A percentile compares a stretch with the other conserved stretches of the same genome.
These are phyloP conservation scores for Dasyornis broadbenti DNA, from an alignment of 2,113 vertebrate species.

Conservation along the genomic window DNA sequence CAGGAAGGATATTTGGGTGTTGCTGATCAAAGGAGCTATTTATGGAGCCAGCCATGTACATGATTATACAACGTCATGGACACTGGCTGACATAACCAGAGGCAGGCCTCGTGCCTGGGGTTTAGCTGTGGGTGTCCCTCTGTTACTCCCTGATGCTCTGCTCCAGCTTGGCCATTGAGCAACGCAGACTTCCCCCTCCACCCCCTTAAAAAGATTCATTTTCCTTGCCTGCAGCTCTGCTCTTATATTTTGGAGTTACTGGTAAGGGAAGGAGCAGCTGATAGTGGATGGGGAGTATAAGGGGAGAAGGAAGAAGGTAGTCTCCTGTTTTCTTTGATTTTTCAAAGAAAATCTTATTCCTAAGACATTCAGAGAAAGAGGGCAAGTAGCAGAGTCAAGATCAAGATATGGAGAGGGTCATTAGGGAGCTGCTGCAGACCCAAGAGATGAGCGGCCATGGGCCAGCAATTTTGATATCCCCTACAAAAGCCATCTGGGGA, in stretches of 20 bases:
- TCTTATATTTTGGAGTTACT: not conserved
- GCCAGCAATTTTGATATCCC: not conserved
- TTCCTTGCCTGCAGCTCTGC: not conserved
- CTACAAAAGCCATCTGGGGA: rapidly evolving
- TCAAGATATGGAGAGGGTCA: not conserved
- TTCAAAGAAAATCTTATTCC: not conserved
- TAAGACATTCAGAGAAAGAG: not conserved
- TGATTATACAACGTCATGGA: not conserved
- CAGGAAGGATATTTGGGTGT: not conserved
- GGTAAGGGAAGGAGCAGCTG: not conserved
- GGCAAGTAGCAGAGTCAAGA: not conserved
- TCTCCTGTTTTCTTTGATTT: not conserved
- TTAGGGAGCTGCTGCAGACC: rapidly evolving
- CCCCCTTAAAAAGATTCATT: not conserved
- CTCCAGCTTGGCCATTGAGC: not conserved
- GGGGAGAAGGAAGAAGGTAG: not conserved
- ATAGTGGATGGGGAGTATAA: rapidly evolving
- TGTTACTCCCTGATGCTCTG: not conserved
- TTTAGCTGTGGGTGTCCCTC: not conserved
- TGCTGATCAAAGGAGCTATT: constrained; percentile 34
- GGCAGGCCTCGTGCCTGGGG: not conserved
- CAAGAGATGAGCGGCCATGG: rapidly evolving
- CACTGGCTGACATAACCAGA: not conserved
- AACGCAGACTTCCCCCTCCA: rapidly evolving
- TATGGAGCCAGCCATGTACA: not conserved